phyloP scores from a whole-genome alignment of 2,888 invertebrate genomes.

The Criorhina ranunculi region DNA sequence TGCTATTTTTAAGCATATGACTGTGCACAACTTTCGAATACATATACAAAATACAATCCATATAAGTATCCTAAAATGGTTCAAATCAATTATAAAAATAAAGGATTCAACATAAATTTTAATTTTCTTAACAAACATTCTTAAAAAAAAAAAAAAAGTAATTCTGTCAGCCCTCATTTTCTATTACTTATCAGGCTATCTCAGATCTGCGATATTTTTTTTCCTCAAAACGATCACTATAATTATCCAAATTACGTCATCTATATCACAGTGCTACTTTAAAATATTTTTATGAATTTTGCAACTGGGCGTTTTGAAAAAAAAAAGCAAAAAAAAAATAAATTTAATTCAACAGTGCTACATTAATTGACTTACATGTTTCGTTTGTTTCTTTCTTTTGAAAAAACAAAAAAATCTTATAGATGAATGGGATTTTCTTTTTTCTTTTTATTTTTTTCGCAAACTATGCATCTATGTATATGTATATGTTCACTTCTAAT shows the following conservation, averaged over 20 bases:
- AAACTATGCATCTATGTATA: no score
- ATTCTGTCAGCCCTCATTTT: constrained; percentile 30
- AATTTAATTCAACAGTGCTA: constrained; percentile 27
- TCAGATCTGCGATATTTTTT: constrained; percentile 46
- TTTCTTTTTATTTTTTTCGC: no score
- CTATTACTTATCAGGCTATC: constrained; percentile 49
- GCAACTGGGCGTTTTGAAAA: constrained; percentile 50
- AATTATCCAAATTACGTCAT: constrained; percentile 70
- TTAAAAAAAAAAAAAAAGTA: not conserved
- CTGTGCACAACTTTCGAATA: constrained; percentile 21
- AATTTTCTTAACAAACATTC: not conserved
- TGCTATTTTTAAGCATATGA: constrained; percentile 63
- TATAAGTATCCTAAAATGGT: constrained; percentile 27
- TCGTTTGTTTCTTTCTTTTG: constrained; percentile 5
- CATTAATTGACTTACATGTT: constrained; percentile 66
- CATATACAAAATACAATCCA: constrained; percentile 1
- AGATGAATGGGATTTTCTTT: constrained; percentile 13
- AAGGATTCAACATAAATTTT: not conserved
- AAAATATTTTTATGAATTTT: constrained; percentile 57
- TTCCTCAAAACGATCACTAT: constrained; percentile 52
- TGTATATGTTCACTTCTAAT: constrained; percentile 39
- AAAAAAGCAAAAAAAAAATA: no score
- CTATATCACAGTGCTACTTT: constrained; percentile 61
- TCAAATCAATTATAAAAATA: constrained; percentile 13
- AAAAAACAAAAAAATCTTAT: not conserved